Base-by-base conservation (phyloP, 2,797 vertebrate genomes). In the Malacoraja senta region DNA sequence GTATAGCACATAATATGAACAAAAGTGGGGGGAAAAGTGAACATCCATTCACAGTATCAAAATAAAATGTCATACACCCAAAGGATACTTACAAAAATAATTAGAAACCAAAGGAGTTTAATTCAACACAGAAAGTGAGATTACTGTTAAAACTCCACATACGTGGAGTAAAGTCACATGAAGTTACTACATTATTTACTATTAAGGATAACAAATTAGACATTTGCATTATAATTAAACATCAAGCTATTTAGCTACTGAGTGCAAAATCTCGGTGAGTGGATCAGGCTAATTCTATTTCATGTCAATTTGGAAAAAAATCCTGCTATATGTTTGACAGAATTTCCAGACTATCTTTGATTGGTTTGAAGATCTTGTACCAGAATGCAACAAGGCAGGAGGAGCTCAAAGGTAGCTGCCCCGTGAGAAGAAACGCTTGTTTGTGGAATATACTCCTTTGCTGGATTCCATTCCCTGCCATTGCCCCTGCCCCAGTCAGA, bases 21-120 rank as follows among this genome's bases (percentile, higher is more conserved):
- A 92, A 92, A 15, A 76, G 35, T 74, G 71, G 38, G 32, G 35
- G 12, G 29, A 74, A 90, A 91, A 44, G 35, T 44, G 35, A 26
- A 13, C 38, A 74, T 74, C n/a, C 9, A 72, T 91, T 93, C 38
- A 94, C 93, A 93, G 94, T 94, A 94, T 94, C 95, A 93, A 94
- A 94, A 95, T 94, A 95, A 61, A 94, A 95, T 94, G 94, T 96
- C 96, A 95, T 93, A 97, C 97, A 97, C 97, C 96, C 97, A 97
- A 97, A 98, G 98, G 97, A 98, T 98, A 98, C 97, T 97, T 95
- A 95, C 96, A 96, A 96, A 95, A 96, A 96, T 96, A 96, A 94
- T 95, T 94, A 68, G 93, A 93, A 86, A 74, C 0, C 44, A 96
- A 95, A 95, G 96, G 95, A 95, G 97, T 97, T 97, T 97, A 97